Evolutionary conservation across 2,797 vertebrate species (phyloP).

Genomic region (Pipistrellus kuhlii): DNA sequence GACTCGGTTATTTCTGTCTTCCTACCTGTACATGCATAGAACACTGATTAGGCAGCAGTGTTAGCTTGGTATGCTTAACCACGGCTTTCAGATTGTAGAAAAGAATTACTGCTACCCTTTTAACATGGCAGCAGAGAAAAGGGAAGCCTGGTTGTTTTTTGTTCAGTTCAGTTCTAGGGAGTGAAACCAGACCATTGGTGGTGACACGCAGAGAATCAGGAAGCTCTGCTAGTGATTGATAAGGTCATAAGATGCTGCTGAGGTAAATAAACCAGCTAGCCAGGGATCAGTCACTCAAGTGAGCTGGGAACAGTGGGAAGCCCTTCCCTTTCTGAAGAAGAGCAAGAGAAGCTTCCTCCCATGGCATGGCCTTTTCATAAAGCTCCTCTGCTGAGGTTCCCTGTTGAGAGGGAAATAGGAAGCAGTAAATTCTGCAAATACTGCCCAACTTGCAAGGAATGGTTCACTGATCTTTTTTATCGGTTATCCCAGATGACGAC

Average conservation of each 20-base stretch:
- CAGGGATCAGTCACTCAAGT: constrained; percentile 37
- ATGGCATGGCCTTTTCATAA: constrained; percentile 43
- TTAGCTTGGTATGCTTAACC: not conserved
- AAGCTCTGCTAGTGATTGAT: not conserved
- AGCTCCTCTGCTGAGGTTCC: constrained; percentile 64
- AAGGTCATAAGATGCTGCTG: constrained; percentile 30
- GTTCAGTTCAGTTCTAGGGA: not conserved
- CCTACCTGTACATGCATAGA: not conserved
- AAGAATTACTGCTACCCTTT: constrained; percentile 13
- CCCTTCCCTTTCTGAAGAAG: constrained; percentile 45
- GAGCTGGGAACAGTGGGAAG: constrained; percentile 28
- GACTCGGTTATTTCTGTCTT: not conserved
- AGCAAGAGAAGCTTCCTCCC: constrained; percentile 30
- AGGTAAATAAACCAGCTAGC: not conserved
- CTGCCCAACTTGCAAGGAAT: constrained; percentile 66
- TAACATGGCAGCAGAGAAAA: not conserved
- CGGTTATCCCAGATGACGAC: constrained; percentile 53
- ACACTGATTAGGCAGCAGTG: not conserved
- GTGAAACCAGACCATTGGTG: constrained; percentile 37
- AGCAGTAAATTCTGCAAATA: constrained; percentile 65
- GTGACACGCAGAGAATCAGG: not conserved
- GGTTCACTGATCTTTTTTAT: constrained; percentile 65
- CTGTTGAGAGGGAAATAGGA: constrained; percentile 80
- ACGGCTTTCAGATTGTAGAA: not conserved
- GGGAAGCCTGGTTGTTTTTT: not conserved